Evolutionary conservation across 1,140 invertebrate genomes (phyloP), one percentile per base, ranked within the genome.

Genomic region (Steinernema khuongi): DNA sequence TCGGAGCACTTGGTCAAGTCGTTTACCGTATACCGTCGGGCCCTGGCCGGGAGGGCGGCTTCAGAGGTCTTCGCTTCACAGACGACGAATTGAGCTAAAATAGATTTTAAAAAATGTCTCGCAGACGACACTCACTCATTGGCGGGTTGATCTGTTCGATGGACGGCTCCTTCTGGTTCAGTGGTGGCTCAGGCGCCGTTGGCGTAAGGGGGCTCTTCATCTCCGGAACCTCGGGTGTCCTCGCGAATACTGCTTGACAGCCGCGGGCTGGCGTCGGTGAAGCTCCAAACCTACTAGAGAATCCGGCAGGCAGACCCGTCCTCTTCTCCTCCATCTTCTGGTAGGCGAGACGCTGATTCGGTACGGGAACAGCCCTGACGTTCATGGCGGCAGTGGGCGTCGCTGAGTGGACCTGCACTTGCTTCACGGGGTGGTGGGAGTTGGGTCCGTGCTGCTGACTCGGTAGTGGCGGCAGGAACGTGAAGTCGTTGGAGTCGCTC

Each of bases 401-500:
- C 17, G 50, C 68, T 79, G 74, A 71, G 69, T 76, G 69, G 14
- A 83, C 82, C 74, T 83, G 81, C 18, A 83, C 82, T 76, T 83
- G 81, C 70, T 71, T 81, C 26, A 83, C 82, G 29, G 81, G 81
- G 67, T 82, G 81, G 32, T 80, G 72, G 1, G 79, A 71, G 29
- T 72, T 66, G 1, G 41, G 4, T 18, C 41, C 81, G 43, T 77
- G 75, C 41, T 72, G 32, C 22, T 70, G 74, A 33, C 77, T 31
- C 7, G 77, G 50, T 14, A 83, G 76, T 14, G 82, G 82, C 19
- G 82, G 82, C 1, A 84, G 71, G 67, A 84, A 84, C 7, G 83
- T 84, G 68, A 85, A 84, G 19, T 84, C 82, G 22, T 68, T 69
- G 1, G 81, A 83, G 18, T 84, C 82, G n/a, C 72, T 79, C 79